Base-by-base conservation (phyloP, 2,888 invertebrate genomes). In the Portevinia maculata region DNA sequence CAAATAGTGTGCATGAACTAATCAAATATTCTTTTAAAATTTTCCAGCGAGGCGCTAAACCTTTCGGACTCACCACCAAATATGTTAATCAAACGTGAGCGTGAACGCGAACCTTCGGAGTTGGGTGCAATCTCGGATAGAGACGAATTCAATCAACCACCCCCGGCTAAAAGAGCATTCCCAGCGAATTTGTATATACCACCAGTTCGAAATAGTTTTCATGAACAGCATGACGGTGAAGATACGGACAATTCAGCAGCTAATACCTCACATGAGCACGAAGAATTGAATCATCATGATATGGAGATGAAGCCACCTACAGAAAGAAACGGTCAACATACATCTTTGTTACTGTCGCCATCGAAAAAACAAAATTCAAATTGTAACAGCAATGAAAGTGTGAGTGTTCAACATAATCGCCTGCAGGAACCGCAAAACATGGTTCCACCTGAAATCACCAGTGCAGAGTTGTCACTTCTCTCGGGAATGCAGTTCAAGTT, bases 21-120 rank as follows among this genome's bases (percentile, higher is more conserved):
- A 79, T 65, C 69, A 6, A 37, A 86, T 79, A 17, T 70, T 21
- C 9, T 50, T 65, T 52, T 62, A 48, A 4, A 44, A 19, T 9
- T 34, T 44, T 83, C 37, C 85, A 90, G 96, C 87, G 97, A 97
- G 91, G 97, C 97, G 1, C 92, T 98, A 67, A 97, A 97, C 91
- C 93, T 97, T 39, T 93, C 94, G 81, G 94, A 95, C 87, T 93
- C 91, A 86, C 93, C 92, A 85, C 91, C 87, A 85, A 91, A 92
- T 87, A 87, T 92, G 85, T 76, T 89, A 30, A 90, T 92, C 0
- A 94, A 93, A 86, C 90, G 93, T 28, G 93, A 93, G 87, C 91
- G 93, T 75, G 92, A 93, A 86, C 89, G 90, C 65, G 88, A 88
- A 83, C 85, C 86, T 85, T 50, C 88, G 84, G 79, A 86, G 19